A percentile compares a stretch with the other conserved stretches of the same genome.
phyloP scores from a whole-genome alignment of 2,888 invertebrate genomes.

The Dryomyza anilis region DNA sequence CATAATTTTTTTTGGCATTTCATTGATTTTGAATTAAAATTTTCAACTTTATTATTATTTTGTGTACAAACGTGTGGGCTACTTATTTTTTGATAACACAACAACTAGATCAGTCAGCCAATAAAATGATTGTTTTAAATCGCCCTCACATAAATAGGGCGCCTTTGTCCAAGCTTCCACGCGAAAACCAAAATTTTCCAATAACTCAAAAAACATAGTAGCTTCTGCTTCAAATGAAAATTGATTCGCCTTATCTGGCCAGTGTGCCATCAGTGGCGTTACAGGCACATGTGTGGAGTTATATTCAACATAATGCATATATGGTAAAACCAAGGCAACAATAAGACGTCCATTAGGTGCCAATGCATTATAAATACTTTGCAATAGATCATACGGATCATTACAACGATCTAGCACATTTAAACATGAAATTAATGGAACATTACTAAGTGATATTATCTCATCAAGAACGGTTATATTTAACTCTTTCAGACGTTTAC shows the following conservation, averaged over 20 bases:
- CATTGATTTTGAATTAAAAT: no score
- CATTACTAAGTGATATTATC: constrained; percentile 52
- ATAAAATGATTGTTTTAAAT: constrained; percentile 87
- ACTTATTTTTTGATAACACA: constrained; percentile 70
- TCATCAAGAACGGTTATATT: constrained; percentile 55
- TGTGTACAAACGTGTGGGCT: no score
- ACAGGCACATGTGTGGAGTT: constrained; percentile 71
- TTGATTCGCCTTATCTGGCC: constrained; percentile 70
- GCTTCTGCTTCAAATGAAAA: constrained; percentile 80
- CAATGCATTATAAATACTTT: constrained; percentile 74
- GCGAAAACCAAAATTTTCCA: constrained; percentile 70
- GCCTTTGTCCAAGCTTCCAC: constrained; percentile 86
- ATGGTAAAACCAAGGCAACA: constrained; percentile 92
- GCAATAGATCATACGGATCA: constrained; percentile 78
- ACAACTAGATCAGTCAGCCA: constrained; percentile 92
- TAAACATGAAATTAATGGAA: constrained; percentile 68
- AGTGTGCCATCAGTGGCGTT: constrained; percentile 61
- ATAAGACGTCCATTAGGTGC: constrained; percentile 76
- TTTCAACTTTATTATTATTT: no score
- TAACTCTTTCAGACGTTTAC: constrained; percentile 74
- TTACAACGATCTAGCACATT: constrained; percentile 95
- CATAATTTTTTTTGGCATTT: no score
- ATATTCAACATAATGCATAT: constrained; percentile 91
- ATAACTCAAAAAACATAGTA: constrained; percentile 68
- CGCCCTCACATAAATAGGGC: constrained; percentile 97